Base-by-base conservation (phyloP, 2,113 vertebrate genomes). In the Tauraco erythrolophus region DNA sequence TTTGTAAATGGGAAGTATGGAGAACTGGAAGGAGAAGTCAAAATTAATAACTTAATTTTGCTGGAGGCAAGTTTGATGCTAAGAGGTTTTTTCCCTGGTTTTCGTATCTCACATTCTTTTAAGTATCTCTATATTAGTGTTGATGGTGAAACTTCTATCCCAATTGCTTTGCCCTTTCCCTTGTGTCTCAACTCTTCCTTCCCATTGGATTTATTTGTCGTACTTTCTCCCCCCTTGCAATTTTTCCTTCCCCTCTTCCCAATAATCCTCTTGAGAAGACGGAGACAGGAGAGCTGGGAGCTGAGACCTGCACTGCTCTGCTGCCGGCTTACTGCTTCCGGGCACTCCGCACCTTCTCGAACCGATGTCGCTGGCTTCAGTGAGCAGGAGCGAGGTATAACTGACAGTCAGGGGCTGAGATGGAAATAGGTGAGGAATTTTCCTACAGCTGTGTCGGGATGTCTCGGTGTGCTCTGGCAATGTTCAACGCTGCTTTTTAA, bases 221-320 rank as follows among this genome's bases (percentile, higher is more conserved):
- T 61, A 19, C 14, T 33, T 46, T 53, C 4, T 2, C 4, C 22
- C 19, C 4, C 7, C 6, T 7, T 60, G 64, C 14, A 27, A 19
- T 33, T 81, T 68, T 88, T 65, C 37, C 18, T 92, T 95, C 19
- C 16, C 14, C 10, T 43, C 27, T 62, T 66, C 41, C 27, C 62
- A 57, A 9, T 25, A 64, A 18, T 31, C 13, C 3, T 22, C 8
- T 68, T 4, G 14, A 19, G 28, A 84, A 76, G 68, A 24, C 0
- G 2, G 48, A 45, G 43, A 18, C 7, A 31, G 58, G 51, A 41
- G 30, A 33, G 35, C 62, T 57, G 84, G 25, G 61, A 68, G 24
- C 33, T 2, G 30, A 54, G 37, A 46, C 19, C 18, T 0, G 0
- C 0, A 2, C 7, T 54, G 10, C 28, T 4, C 9, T 70, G 35